Evolutionary conservation across 1,140 invertebrate genomes (phyloP).

Genomic region (Bombyx mandarina): DNA sequence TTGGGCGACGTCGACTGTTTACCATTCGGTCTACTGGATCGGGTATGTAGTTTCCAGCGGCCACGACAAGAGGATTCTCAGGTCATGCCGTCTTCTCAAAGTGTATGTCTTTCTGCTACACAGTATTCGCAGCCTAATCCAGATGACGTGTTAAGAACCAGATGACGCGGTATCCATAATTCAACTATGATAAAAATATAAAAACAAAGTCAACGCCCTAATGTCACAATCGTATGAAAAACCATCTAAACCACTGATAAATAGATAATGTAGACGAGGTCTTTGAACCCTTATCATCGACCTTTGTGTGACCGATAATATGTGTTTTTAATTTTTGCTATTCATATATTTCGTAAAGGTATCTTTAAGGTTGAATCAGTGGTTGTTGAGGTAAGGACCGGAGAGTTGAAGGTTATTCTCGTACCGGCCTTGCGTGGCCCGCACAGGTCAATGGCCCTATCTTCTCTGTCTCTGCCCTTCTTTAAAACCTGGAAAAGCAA

Average conservation of each 20-base stretch:
- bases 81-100: no score
- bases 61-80: no score
- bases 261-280: background rate
- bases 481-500: no score
- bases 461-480: background rate
- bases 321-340: background rate
- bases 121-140: no score
- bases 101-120: no score
- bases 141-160: no score
- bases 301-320: background rate
- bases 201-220: conserved; percentile 1
- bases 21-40: no score
- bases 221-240: conserved; percentile 3
- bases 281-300: background rate
- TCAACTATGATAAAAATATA: background rate
- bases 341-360: no score
- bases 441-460: background rate
- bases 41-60: no score
- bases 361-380: no score
- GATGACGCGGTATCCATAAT: no score
- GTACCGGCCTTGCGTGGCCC: background rate
- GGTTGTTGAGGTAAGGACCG: background rate
- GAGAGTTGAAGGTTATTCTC: background rate
- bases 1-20: no score
- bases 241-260: conserved; percentile 1